Conservation (phyloP, 2,797 vertebrate genomes). For the Darevskia mixta region DNA sequence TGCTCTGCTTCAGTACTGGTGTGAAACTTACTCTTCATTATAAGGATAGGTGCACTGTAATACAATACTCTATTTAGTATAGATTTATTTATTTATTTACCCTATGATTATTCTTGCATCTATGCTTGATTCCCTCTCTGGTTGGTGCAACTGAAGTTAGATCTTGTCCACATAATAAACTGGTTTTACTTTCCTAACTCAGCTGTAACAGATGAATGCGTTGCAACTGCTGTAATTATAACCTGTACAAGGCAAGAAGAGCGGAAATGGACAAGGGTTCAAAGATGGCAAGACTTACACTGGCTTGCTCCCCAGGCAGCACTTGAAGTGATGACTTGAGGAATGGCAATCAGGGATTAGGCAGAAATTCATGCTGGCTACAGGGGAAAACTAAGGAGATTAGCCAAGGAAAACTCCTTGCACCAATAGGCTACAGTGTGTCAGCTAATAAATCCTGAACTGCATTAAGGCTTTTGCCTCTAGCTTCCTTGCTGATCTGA, state of each 20-base stretch:
- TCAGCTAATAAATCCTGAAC: too few species aligned
- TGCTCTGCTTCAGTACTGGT: neutral
- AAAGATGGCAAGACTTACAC: neutral
- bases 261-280: neutral
- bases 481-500: too few species aligned
- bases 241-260: neutral
- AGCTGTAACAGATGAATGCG: neutral
- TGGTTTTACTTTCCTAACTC: neutral
- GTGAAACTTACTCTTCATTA: neutral
- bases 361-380: neutral
- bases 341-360: neutral
- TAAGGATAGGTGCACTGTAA: neutral
- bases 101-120: neutral
- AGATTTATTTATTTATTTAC: neutral
- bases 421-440: too few species aligned
- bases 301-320: neutral
- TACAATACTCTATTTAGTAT: neutral
- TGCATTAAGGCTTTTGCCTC: too few species aligned
- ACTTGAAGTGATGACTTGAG: neutral
- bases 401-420: neutral
- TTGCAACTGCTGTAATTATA: neutral
- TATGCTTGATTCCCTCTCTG: neutral
- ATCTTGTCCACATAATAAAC: neutral
- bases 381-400: neutral
- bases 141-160: neutral